These are phyloP conservation scores for Gasterosteus nipponicus DNA, from an alignment of 2,113 vertebrate species.

Conservation along the genomic window DNA sequence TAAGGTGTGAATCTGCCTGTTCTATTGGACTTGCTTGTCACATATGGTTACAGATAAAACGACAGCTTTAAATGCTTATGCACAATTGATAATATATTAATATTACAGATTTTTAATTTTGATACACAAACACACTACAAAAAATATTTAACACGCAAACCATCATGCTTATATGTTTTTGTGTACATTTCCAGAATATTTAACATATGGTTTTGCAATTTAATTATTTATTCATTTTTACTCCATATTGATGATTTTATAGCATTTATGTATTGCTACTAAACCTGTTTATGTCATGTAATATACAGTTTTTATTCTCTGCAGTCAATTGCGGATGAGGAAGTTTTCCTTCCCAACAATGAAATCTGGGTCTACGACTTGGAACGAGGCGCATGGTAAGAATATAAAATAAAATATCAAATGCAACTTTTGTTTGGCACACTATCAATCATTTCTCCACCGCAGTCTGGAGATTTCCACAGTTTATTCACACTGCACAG, in stretches of 20 bases:
- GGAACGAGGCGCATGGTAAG: slow-evolving; percentile 90
- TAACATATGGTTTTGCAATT: neutral
- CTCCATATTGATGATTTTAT: neutral
- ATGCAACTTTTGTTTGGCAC: neutral
- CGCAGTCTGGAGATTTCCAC: neutral
- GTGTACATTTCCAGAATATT: neutral
- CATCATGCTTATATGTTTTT: neutral
- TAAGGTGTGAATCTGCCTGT: no score
- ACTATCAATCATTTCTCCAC: neutral
- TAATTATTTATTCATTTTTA: neutral
- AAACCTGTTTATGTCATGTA: neutral
- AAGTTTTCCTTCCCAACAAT: slow-evolving; percentile 91
- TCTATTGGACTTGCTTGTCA: neutral
- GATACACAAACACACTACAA: neutral
- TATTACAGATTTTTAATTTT: neutral
- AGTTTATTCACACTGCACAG: neutral
- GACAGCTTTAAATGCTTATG: neutral
- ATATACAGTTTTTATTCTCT: slow-evolving; percentile 29
- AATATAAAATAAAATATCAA: slow-evolving; percentile 16
- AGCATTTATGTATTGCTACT: neutral
- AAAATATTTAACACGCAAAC: neutral
- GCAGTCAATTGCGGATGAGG: slow-evolving; percentile 91
- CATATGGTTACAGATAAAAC: neutral
- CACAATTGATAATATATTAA: neutral
- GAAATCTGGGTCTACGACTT: slow-evolving; percentile 95